Percentiles rank a stretch among this genome's conserved stretches.
These are phyloP conservation scores for Tenthredo mesomela DNA, from an alignment of 2,888 invertebrate genomes.

Conservation along the genomic window DNA sequence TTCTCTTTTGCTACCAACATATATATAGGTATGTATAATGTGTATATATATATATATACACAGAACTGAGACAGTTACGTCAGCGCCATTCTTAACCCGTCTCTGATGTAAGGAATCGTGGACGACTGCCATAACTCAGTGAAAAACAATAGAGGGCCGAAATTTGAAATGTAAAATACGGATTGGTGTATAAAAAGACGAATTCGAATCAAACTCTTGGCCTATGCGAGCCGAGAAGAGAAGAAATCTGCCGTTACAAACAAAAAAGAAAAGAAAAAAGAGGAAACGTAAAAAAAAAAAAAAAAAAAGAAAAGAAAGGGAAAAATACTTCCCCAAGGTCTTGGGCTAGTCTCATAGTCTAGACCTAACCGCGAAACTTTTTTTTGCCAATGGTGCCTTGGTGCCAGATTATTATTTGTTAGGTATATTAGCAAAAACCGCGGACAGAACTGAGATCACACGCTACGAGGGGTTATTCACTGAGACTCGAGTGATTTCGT, in stretches of 20 bases:
- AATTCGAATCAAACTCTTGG: conserved; percentile 16
- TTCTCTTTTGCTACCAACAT: too few species aligned
- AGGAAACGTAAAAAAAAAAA: neutral
- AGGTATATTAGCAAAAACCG: neutral
- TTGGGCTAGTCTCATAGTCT: conserved; percentile 26
- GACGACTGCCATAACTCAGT: conserved; percentile 64
- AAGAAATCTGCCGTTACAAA: conserved; percentile 5
- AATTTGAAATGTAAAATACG: conserved; percentile 25
- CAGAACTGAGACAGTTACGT: conserved; percentile 55
- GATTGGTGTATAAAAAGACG: conserved; percentile 8
- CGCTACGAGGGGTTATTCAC: neutral
- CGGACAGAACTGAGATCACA: neutral
- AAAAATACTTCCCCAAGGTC: conserved; percentile 27
- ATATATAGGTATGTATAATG: too few species aligned
- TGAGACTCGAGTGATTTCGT: neutral
- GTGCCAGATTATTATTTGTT: conserved; percentile 35
- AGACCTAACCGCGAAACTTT: conserved; percentile 35
- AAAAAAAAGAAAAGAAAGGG: neutral
- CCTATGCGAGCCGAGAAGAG: neutral
- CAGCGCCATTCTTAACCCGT: conserved; percentile 57
- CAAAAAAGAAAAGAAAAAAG: neutral
- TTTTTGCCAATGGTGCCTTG: neutral
- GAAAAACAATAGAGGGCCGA: conserved; percentile 61
- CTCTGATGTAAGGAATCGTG: conserved; percentile 61
- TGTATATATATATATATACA: too few species aligned